Base-by-base conservation (phyloP, 1,140 invertebrate genomes). In the Scaptomyza montana region DNA sequence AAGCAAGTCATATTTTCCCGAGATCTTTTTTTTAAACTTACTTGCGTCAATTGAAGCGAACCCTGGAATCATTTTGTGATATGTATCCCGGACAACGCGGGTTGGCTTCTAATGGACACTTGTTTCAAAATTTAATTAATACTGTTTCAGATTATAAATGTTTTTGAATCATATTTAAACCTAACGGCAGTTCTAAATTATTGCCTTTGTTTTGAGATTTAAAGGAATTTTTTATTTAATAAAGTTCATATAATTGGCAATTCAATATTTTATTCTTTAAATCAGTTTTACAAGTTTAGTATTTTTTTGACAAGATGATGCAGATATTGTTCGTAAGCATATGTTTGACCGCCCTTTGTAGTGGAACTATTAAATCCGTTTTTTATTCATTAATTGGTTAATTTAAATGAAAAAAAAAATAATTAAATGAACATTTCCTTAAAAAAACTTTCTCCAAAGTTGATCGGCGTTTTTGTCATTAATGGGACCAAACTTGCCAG, bases 1-100 rank as follows among this genome's bases (percentile, higher is more conserved):
- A 64, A 50, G 28, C 51, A 39, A 57, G 36, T 66, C 28, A 53
- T 53, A 67, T 49, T 67, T 60, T 49, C 33, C 3, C 10, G 33
- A 30, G 25, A 5, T 51, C 6, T 50, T 25, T 25, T 25, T 25
- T 25, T 25, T 2, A 2, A 49, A 25, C 12, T 25, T 28, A 19
- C 12, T 28, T 50, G 19, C 19, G 46, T 25, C 9, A 30, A 50
- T n/a, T 3, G 16, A 47, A 2, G 12, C 4, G 4, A 12, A 43
- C 10, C 3, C 39, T n/a, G 39, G 39, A n/a, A 43, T 5, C n/a
- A n/a, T n/a, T 43, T n/a, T 43, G 39, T n/a, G 39, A 43, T 43
- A 43, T n/a, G 39, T 43, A 43, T 43, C 39, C n/a, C 12, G n/a
- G 39, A 43, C 0, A 43, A 43, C 5, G 3, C 3, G 39, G 39